Evolutionary conservation across 2,113 vertebrate species (phyloP).

Genomic region (Tretioscincus oriximinensis): DNA sequence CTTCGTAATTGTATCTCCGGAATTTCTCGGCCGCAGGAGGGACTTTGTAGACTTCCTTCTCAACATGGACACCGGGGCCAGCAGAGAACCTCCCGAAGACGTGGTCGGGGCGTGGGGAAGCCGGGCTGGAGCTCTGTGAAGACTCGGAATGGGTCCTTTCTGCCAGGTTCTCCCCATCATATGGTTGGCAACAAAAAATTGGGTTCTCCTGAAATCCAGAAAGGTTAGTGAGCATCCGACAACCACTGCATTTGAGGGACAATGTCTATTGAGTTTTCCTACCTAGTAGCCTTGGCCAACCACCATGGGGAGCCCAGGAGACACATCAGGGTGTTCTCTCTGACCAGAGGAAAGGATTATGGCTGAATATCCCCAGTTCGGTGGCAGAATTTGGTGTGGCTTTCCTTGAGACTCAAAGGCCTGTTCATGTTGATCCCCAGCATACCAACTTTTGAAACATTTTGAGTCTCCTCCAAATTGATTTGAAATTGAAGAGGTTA

Average conservation of each 20-base stretch:
- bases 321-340: not conserved
- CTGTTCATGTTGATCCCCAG: too few relatives aligned
- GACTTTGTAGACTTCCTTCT: constrained; percentile 56
- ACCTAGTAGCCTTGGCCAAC: not conserved
- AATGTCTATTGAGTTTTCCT: not conserved
- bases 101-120: constrained; percentile 69
- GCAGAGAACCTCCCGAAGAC: constrained; percentile 59
- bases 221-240: too few relatives aligned
- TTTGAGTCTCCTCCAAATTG: too few relatives aligned
- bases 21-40: constrained; percentile 69
- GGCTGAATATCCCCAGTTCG: too few relatives aligned
- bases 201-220: constrained; percentile 63
- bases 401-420: too few relatives aligned
- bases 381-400: too few relatives aligned
- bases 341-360: not conserved
- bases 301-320: not conserved
- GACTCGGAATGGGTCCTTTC: constrained; percentile 72
- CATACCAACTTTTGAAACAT: too few relatives aligned
- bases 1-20: constrained; percentile 78
- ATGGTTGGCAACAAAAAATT: constrained; percentile 67
- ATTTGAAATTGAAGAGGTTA: too few relatives aligned
- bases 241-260: not conserved
- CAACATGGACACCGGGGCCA: constrained; percentile 36
- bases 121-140: constrained; percentile 72
- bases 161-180: constrained; percentile 59